Evolutionary conservation across 1,140 invertebrate species (phyloP).

Genomic region (Drosophila melanogaster): DNA sequence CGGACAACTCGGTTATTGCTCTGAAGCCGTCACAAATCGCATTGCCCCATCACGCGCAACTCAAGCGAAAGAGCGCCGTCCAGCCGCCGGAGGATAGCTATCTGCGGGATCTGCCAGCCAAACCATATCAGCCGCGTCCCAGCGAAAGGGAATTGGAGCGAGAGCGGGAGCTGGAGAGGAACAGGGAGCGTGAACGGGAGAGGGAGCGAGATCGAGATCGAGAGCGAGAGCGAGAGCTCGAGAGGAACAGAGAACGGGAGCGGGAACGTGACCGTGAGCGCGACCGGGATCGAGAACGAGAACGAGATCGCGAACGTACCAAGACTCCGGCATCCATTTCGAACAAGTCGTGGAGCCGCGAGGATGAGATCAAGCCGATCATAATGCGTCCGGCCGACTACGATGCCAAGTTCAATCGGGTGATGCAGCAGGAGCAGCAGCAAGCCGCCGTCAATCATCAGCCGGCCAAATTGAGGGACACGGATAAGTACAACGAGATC

Average conservation of each 20-base stretch:
- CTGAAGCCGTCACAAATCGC: slow-evolving; percentile 79
- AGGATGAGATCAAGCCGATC: slow-evolving; percentile 81
- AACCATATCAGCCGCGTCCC: slow-evolving; percentile 71
- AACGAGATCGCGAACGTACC: slow-evolving; percentile 50
- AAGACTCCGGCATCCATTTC: slow-evolving; percentile 60
- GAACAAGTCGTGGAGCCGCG: slow-evolving; percentile 66
- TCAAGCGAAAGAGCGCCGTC: slow-evolving; percentile 75
- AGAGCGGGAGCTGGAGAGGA: slow-evolving; percentile 32
- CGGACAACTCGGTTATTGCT: slow-evolving; percentile 81
- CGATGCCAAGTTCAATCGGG: slow-evolving; percentile 81
- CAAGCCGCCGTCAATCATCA: slow-evolving; percentile 7
- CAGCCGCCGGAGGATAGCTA: slow-evolving; percentile 82
- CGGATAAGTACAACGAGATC: slow-evolving; percentile 79
- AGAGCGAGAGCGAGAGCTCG: slow-evolving; percentile 37
- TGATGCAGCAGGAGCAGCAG: slow-evolving; percentile 70
- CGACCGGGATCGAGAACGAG: slow-evolving; percentile 9
- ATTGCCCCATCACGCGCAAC: slow-evolving; percentile 62
- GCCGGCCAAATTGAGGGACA: slow-evolving; percentile 61
- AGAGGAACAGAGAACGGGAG: slow-evolving; percentile 45
- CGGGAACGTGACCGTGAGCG: slow-evolving; percentile 27
- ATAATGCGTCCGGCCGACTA: slow-evolving; percentile 80
- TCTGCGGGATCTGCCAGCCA: slow-evolving; percentile 74
- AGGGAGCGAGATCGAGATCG: slow-evolving; percentile 20
- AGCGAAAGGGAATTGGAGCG: slow-evolving; percentile 49
- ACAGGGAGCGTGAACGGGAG: slow-evolving; percentile 34